These are phyloP conservation scores for Colletes gigas DNA, from an alignment of 1,140 invertebrate genomes.

Conservation along the genomic window DNA sequence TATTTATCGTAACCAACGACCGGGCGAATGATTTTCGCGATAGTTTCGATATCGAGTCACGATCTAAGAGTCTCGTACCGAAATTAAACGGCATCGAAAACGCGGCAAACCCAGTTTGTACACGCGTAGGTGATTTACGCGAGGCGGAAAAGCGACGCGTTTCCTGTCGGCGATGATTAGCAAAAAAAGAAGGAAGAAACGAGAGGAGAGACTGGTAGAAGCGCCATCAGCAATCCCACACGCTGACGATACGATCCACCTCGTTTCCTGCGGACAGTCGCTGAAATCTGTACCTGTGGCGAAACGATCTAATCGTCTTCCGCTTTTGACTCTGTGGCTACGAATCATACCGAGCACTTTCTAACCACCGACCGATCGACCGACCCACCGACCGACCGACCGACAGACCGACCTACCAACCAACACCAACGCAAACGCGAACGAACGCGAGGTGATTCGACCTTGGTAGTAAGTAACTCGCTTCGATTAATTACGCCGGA, in stretches of 20 bases:
- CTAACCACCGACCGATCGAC: slow-evolving; percentile 27
- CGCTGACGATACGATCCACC: slow-evolving; percentile 44
- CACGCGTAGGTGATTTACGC: background rate
- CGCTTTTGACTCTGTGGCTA: slow-evolving; percentile 28
- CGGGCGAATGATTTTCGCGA: slow-evolving; percentile 9
- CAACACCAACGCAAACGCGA: background rate
- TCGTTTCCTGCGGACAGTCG: slow-evolving; percentile 55
- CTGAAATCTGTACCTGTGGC: slow-evolving; percentile 44
- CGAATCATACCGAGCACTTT: slow-evolving; percentile 55
- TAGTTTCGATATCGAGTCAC: slow-evolving; percentile 3
- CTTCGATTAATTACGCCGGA: slow-evolving; percentile 26
- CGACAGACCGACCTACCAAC: background rate
- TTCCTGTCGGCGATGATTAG: slow-evolving; percentile 57
- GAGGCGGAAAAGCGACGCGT: slow-evolving; percentile 51
- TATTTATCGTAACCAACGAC: slow-evolving; percentile 63
- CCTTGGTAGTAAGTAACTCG: slow-evolving; percentile 27
- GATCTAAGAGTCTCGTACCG: background rate
- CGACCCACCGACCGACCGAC: background rate
- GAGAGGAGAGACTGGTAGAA: slow-evolving; percentile 33
- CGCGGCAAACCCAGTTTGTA: no score
- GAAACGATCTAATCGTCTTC: slow-evolving; percentile 62
- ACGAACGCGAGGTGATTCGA: slow-evolving; percentile 13
- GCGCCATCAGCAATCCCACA: slow-evolving; percentile 41
- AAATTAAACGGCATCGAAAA: no score
- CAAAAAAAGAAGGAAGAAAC: slow-evolving; percentile 39